Conservation (phyloP, 2,888 invertebrate species). For the Galeruca laticollis region DNA sequence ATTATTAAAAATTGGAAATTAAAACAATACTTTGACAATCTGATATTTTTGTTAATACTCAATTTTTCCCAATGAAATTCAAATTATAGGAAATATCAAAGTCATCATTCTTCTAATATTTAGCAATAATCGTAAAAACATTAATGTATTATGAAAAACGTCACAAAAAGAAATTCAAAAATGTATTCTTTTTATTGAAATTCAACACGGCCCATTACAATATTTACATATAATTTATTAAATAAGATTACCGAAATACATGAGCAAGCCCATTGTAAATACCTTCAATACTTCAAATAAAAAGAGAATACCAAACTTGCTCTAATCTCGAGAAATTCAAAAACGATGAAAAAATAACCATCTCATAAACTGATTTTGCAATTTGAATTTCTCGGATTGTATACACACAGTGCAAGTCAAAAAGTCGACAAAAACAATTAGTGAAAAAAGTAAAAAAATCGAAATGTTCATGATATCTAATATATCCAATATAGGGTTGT, state of each 20-base stretch:
- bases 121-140: no score
- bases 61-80: no score
- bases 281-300: background rate
- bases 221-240: constrained; percentile 56
- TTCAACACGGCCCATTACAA: constrained; percentile 61
- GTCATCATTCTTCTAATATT: no score
- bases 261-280: constrained; percentile 17
- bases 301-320: background rate
- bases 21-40: no score
- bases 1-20: no score
- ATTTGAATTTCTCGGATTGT: background rate
- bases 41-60: no score
- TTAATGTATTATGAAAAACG: constrained; percentile 3
- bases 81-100: no score
- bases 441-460: constrained; percentile 4
- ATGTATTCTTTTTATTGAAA: constrained; percentile 33
- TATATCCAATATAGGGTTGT: no score
- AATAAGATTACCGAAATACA: constrained; percentile 19
- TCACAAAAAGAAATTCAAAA: constrained; percentile 32
- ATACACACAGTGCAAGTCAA: background rate
- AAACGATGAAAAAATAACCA: no score
- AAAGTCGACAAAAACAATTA: constrained; percentile 10
- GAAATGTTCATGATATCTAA: background rate
- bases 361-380: background rate
- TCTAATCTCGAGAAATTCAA: background rate